Evolutionary conservation across 2,888 invertebrate genomes (phyloP), one percentile per base, ranked within the genome.

Genomic region (Beris morrisii): DNA sequence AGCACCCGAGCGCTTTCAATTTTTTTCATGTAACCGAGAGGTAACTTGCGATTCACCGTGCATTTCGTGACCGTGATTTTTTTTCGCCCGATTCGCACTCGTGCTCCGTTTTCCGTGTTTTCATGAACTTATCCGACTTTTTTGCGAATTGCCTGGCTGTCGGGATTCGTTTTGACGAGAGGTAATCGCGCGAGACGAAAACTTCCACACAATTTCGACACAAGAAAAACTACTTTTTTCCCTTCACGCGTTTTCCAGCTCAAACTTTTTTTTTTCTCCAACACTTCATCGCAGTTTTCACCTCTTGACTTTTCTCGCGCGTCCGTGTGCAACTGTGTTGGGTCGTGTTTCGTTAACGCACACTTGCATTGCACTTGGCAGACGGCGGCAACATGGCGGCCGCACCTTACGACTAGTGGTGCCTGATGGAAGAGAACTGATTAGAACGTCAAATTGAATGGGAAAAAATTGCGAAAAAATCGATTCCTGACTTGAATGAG

Each of bases 221-320:
- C 11, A 11, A 55, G n/a, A 13, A 22, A 22, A 58, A 58, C 44
- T 9, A 45, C 44, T 28, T 56, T 57, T 38, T 57, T 22, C 22
- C 54, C 50, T 22, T 63, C 52, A 22, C 32, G 61, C 30, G 48
- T 52, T 64, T 55, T 64, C 52, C 45, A 15, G 44, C 22, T 48
- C 43, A 31, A 50, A 13, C 45, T 28, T 22, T 71, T 69, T n/a
- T 69, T 69, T 72, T 67, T 71, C 70, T 68, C 69, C 70, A 69
- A 70, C 71, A 71, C 71, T 72, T 72, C 72, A 72, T 71, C 71
- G 71, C 70, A 69, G 72, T 70, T 70, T 72, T 71, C 71, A 46
- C 22, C 46, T 70, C 71, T 69, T 70, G 61, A 66, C 69, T 70
- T 67, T 61, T 70, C 70, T 69, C 69, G 67, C 63, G 69, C 69